Evolutionary conservation across 2,888 invertebrate species (phyloP), one percentile per base, ranked within the genome.

Genomic region (Carpatolechia fugitivella): DNA sequence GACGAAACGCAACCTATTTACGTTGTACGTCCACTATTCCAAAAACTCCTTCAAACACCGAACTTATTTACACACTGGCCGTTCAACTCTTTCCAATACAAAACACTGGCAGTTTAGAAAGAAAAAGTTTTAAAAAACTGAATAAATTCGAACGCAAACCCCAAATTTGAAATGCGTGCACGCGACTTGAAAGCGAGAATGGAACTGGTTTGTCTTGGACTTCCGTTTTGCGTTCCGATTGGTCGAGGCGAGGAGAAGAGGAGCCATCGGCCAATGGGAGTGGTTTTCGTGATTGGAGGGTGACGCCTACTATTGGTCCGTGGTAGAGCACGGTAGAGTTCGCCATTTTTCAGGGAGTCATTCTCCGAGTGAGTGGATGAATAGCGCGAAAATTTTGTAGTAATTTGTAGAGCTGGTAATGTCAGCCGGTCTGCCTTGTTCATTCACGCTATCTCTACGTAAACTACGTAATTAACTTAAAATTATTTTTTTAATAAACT

Each of bases 171-270:
- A 62, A 76, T 71, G 75, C 88, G 85, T 84, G 81, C 79, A 63
- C 74, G 72, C 75, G 58, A 57, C 61, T 54, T 72, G 72, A 70
- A 59, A 66, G 74, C 79, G 68, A 83, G 87, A 85, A 85, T 87
- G 84, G 84, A 85, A 89, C 89, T 89, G 81, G 86, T 86, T 87
- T 85, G 76, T 80, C 76, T 73, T 69, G 70, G 73, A 82, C 82
- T 80, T 80, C 80, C 80, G 76, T 76, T 78, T 74, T 61, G 57
- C 59, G 38, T 59, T 70, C 60, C 69, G 74, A 89, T 90, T 89
- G 89, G 89, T 69, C 59, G 72, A 57, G 58, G 53, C 46, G 65
- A 65, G 70, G 71, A 72, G 67, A 72, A 74, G 72, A 66, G 69
- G 64, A 67, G 54, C 56, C 68, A 69, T 58, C 60, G 55, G 57